Evolutionary conservation across 2,888 invertebrate genomes (phyloP), one percentile per base, ranked within the genome.

Genomic region (Plusia festucae): DNA sequence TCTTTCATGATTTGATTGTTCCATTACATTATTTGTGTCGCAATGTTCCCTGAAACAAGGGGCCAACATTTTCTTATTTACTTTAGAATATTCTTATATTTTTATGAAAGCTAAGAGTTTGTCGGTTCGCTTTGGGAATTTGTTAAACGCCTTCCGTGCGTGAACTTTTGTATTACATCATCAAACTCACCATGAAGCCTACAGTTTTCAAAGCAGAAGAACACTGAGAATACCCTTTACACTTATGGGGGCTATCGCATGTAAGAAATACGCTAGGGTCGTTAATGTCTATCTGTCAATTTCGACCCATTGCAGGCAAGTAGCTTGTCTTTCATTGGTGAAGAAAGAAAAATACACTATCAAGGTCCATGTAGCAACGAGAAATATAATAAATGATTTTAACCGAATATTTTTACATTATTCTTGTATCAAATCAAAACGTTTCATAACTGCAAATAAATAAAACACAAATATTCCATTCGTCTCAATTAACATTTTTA

Each of bases 1-100:
- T 74, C 56, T 53, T 66, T 60, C 74, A 53, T 69, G 79, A 81
- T 82, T 78, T 76, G 56, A 82, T 78, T 81, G 78, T 75, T 65
- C 59, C 46, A 64, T 60, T 65, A 60, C 34, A 65, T 70, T 74
- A 67, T 79, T 65, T 66, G 61, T 69, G 70, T 70, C 58, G 55
- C 55, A 51, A 64, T 59, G 53, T 49, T 60, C 52, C 52, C 61
- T 18, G 40, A 24, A 15, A 32, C 54, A 52, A 53, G n/a, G 40
- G 13, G 59, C 60, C 70, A 58, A 70, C 59, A 67, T 65, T 55
- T 65, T 62, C 34, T 68, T 58, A 56, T 65, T 68, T 60, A 30
- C 63, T 53, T 55, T 44, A 16, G 7, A 24, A 53, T 27, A 6
- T 63, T 64, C n/a, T 51, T 58, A 18, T 22, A 20, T 15, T 53